Base-by-base conservation (phyloP, 1,140 invertebrate species). In the Stratiolaelaps scimitus region DNA sequence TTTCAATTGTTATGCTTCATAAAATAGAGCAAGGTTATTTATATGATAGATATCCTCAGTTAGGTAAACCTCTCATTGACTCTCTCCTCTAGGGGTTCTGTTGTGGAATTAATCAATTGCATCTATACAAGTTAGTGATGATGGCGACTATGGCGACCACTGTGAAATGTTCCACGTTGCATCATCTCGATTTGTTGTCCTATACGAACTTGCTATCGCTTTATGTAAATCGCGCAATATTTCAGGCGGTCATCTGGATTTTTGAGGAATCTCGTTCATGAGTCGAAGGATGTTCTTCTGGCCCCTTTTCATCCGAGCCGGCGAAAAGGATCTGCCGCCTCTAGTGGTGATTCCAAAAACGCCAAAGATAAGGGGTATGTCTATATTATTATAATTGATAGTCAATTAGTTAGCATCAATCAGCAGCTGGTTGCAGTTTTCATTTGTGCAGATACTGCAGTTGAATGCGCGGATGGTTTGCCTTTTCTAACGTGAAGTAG, bases 201-300 rank as follows among this genome's bases (percentile, higher is more conserved):
- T 40, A 40, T 40, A 40, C 4, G 34, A 40, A 40, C 34, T 40
- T 10, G 34, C 10, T n/a, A n/a, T n/a, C n/a, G 10, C 10, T 40
- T 40, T 10, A 40, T 40, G 10, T 40, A 10, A 4, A 10, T 40
- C 10, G 10, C 10, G 34, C 34, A 10, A 40, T 40, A 40, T 6
- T 60, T 23, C 53, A 60, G 53, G 53, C 26, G 53, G 34, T 60
- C 53, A 1, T 60, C 53, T 26, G 53, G 53, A 60, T 60, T 60
- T 60, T 10, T 60, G 53, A 26, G 23, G 6, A 29, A 26, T 15
- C 34, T 60, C 15, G 23, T 60, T n/a, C 34, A 60, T 60, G 53
- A 60, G 17, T 60, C 53, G 53, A 15, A 23, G 10, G 53, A 60
- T 23, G 53, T 34, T 15, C 23, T 60, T 26, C 23, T 60, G 15